phyloP scores from a whole-genome alignment of 1,140 invertebrate genomes.

The Venturia canescens region DNA sequence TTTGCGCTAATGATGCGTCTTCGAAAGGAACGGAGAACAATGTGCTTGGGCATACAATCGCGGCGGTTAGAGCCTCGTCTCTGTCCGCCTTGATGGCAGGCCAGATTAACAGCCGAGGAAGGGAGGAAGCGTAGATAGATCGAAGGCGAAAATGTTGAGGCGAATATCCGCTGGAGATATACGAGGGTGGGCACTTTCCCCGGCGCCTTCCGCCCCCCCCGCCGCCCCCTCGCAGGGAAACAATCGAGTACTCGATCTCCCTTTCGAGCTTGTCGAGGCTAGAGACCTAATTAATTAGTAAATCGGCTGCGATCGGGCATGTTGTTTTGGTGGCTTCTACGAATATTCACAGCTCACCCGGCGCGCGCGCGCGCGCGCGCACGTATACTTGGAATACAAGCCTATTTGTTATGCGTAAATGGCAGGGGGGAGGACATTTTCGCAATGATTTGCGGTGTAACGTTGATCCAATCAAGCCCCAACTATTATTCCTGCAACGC shows the following conservation, averaged over 20 bases:
- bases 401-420: slow-evolving; percentile 20
- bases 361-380: too few relatives aligned
- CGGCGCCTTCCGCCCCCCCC: too few relatives aligned
- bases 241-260: slow-evolving; percentile 28
- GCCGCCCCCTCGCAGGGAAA: slow-evolving; percentile 5
- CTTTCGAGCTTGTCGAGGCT: slow-evolving; percentile 4
- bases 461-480: background rate
- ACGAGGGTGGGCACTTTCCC: background rate
- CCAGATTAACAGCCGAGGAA: slow-evolving; percentile 24
- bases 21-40: slow-evolving; percentile 11
- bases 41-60: slow-evolving; percentile 15
- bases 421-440: slow-evolving; percentile 7
- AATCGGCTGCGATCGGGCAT: slow-evolving; percentile 45
- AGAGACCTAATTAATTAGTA: slow-evolving; percentile 52
- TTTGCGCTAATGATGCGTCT: slow-evolving; percentile 12
- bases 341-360: slow-evolving; percentile 33
- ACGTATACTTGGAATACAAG: background rate
- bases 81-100: background rate
- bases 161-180: background rate
- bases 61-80: background rate
- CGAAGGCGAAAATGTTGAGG: background rate
- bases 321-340: slow-evolving; percentile 44
- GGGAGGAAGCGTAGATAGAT: slow-evolving; percentile 1
- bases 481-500: slow-evolving; percentile 15
- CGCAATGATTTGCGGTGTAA: slow-evolving; percentile 28